Percentiles rank a stretch among this genome's conserved stretches.
Evolutionary conservation across 2,888 invertebrate genomes (phyloP).

Genomic region (Coelinius sp.): DNA sequence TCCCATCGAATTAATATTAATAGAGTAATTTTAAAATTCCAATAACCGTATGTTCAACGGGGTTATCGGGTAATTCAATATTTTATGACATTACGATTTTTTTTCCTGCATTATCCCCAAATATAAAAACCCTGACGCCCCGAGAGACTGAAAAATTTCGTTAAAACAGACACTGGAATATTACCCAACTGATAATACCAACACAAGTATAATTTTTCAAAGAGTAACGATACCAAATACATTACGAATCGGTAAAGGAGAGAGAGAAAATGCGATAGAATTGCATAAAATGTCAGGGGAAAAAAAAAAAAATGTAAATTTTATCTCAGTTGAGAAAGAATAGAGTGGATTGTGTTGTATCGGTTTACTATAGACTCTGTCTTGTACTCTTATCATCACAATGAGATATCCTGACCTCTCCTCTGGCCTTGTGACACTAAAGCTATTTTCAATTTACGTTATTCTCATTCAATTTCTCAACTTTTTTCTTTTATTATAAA

Average conservation of each 20-base stretch:
- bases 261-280: background rate
- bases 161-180: slow-evolving; percentile 37
- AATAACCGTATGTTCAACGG: background rate
- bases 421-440: slow-evolving; percentile 11
- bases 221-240: background rate
- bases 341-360: slow-evolving; percentile 19
- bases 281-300: slow-evolving; percentile 8
- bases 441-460: background rate
- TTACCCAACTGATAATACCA: slow-evolving; percentile 38
- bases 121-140: slow-evolving; percentile 26
- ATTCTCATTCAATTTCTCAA: background rate
- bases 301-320: slow-evolving; percentile 3
- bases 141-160: background rate
- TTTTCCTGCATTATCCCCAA: background rate
- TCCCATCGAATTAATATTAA: background rate
- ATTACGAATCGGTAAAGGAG: background rate
- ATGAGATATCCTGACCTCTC: slow-evolving; percentile 9
- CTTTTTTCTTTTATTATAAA: background rate
- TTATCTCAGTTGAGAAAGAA: slow-evolving; percentile 4
- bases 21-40: too few relatives aligned
- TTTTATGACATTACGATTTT: slow-evolving; percentile 21
- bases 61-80: slow-evolving; percentile 19
- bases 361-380: background rate
- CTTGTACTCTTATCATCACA: slow-evolving; percentile 1
- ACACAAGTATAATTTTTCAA: slow-evolving; percentile 28